Conservation (phyloP, 2,113 vertebrate genomes). For the Sorex fumeus region DNA sequence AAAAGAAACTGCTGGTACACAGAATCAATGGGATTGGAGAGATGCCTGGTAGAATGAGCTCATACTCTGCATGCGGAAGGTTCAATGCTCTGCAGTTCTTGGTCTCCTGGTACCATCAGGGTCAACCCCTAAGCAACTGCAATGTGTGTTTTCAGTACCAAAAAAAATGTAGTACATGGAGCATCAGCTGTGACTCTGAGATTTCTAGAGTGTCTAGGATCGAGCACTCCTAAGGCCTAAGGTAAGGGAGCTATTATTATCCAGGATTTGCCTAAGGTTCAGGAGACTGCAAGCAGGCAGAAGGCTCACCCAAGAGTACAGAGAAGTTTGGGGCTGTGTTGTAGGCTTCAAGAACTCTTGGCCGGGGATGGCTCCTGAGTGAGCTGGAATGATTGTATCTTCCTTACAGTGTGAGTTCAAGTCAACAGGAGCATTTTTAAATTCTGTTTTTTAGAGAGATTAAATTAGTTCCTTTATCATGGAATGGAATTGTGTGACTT, state of each 20-base stretch:
- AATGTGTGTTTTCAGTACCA: too few species aligned
- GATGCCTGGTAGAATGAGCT: too few species aligned
- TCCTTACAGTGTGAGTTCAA: not conserved
- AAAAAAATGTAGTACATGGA: too few species aligned
- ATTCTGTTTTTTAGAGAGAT: constrained; percentile 17
- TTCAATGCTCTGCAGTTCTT: too few species aligned
- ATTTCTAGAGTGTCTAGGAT: not conserved
- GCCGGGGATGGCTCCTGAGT: not conserved
- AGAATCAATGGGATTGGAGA: not conserved
- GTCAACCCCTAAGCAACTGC: too few species aligned
- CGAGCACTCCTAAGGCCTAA: not conserved
- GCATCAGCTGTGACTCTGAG: not conserved
- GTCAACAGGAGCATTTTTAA: not conserved
- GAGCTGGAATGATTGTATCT: not conserved
- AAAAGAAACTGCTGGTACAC: not conserved
- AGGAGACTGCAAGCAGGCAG: not conserved
- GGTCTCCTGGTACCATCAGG: too few species aligned
- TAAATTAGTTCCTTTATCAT: not conserved
- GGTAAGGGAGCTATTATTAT: not conserved
- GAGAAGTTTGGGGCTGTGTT: too few species aligned
- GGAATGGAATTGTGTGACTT: not conserved
- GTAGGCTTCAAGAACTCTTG: not conserved
- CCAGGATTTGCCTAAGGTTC: not conserved
- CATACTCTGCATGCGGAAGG: too few species aligned
- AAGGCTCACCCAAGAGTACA: not conserved